Conservation (phyloP, 2,797 vertebrate species). For the Saxicola maurus region DNA sequence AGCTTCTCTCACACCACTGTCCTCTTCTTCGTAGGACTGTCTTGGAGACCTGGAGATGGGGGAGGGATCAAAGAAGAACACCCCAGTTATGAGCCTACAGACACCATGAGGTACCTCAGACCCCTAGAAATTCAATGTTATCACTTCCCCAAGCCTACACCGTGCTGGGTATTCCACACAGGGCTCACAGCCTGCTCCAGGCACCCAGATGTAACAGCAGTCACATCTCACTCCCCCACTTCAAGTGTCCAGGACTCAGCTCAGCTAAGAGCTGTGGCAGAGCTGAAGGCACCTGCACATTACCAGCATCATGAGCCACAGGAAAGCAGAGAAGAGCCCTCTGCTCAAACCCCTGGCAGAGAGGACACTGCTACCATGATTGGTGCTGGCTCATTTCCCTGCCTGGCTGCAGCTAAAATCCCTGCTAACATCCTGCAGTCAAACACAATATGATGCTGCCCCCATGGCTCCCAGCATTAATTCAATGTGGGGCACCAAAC, state of each 20-base stretch:
- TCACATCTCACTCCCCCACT: neutral
- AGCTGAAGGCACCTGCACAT: neutral
- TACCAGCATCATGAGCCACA: neutral
- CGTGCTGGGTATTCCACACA: neutral
- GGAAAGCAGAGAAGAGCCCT: neutral
- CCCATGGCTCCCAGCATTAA: accelerated
- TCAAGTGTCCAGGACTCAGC: neutral
- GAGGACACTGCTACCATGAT: neutral
- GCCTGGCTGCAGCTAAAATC: neutral
- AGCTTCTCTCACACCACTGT: conserved; percentile 59
- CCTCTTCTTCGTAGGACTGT: conserved; percentile 44
- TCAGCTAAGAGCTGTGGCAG: neutral
- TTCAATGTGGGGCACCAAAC: neutral
- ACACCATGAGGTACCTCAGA: neutral
- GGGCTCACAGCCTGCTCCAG: neutral
- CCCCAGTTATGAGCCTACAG: neutral
- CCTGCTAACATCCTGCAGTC: neutral
- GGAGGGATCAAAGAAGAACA: neutral
- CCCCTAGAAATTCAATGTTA: neutral
- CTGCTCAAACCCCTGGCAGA: neutral
- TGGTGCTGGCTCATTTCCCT: neutral
- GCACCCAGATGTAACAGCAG: neutral
- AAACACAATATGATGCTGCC: neutral
- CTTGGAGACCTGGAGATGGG: neutral
- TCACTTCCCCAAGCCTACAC: neutral